These are phyloP conservation scores for Antheraea yamamai DNA, from an alignment of 2,888 invertebrate genomes.

Conservation along the genomic window DNA sequence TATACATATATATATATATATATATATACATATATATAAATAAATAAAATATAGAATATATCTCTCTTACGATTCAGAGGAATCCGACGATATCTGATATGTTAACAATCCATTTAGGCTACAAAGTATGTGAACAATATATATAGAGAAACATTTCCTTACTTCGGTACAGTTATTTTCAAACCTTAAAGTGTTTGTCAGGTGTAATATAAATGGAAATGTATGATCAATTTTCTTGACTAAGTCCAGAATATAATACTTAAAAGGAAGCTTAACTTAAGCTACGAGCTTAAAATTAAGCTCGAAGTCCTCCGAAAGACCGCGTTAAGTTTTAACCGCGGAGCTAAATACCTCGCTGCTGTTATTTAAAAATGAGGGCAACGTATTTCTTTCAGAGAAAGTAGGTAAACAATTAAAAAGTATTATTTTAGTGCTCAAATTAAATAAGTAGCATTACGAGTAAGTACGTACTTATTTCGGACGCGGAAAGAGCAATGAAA, in stretches of 20 bases:
- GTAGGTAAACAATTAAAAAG: conserved; percentile 29
- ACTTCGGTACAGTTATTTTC: too few species aligned
- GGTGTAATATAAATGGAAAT: conserved; percentile 30
- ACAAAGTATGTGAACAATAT: too few species aligned
- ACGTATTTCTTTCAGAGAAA: conserved; percentile 3
- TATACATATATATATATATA: too few species aligned
- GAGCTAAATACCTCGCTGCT: conserved; percentile 24
- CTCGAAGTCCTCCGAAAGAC: conserved; percentile 25
- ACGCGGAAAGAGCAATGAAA: conserved; percentile 12
- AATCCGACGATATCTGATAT: too few species aligned
- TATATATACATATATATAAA: too few species aligned
- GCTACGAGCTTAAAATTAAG: conserved; percentile 40
- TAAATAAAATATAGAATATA: too few species aligned
- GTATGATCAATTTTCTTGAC: conserved; percentile 30
- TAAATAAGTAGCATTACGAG: conserved; percentile 25
- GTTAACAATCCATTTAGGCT: too few species aligned
- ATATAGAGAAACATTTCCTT: too few species aligned
- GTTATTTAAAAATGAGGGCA: conserved; percentile 4
- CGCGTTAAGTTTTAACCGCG: background rate
- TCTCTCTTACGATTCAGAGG: too few species aligned
- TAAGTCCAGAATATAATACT: conserved; percentile 32
- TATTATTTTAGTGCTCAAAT: conserved; percentile 26
- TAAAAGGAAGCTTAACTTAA: conserved; percentile 38
- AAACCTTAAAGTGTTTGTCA: background rate
- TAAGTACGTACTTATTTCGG: conserved; percentile 20